Conservation (phyloP, 1,140 invertebrate genomes). For the Chironomus tepperi region DNA sequence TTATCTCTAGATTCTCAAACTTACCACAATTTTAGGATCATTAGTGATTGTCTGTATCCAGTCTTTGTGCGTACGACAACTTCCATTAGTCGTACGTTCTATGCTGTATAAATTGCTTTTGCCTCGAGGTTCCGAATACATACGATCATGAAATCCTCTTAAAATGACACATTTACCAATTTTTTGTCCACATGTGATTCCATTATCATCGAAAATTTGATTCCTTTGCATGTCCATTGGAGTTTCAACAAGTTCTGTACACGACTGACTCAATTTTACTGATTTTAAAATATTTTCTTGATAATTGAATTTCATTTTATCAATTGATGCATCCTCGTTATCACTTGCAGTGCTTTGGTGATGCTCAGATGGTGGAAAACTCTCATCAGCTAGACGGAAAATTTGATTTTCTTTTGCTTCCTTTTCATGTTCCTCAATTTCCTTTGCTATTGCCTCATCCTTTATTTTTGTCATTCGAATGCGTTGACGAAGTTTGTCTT, state of each 20-base stretch:
- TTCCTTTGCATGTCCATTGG: not conserved
- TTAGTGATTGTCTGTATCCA: not conserved
- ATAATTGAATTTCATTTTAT: not conserved
- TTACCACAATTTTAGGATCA: not conserved
- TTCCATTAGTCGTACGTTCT: not conserved
- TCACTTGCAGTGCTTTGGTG: not conserved
- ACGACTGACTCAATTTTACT: too few species aligned
- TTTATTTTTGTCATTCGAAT: not conserved
- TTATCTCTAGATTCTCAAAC: not conserved
- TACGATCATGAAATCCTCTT: constrained; percentile 18
- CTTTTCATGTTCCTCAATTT: not conserved
- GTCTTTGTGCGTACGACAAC: not conserved
- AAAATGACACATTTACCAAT: not conserved
- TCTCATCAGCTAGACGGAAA: not conserved
- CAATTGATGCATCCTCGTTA: not conserved
- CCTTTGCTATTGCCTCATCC: not conserved
- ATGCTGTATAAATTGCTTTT: not conserved
- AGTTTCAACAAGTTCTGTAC: not conserved
- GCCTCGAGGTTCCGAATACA: not conserved
- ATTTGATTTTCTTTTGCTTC: not conserved
- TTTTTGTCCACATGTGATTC: not conserved
- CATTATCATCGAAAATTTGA: not conserved
- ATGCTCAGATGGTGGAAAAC: not conserved
- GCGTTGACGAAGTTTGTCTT: not conserved
- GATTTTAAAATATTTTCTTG: too few species aligned